Conservation (phyloP, 2,113 vertebrate genomes). For the Pelecanus crispus region DNA sequence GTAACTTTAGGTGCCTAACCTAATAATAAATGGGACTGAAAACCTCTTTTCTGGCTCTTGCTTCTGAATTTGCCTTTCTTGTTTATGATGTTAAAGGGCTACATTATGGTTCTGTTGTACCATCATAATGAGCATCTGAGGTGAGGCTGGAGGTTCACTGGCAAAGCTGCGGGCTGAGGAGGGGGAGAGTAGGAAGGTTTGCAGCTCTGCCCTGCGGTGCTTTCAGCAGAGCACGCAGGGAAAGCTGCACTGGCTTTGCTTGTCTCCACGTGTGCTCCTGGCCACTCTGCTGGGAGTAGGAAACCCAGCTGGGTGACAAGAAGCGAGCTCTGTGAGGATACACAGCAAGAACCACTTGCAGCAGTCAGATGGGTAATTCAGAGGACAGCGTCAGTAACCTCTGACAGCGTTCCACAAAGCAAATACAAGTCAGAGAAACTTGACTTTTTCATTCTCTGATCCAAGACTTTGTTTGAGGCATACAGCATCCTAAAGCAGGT, state of each 20-base stretch:
- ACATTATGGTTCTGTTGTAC: background rate
- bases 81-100: background rate
- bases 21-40: background rate
- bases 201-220: background rate
- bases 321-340: background rate
- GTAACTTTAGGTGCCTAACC: background rate
- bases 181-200: background rate
- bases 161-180: background rate
- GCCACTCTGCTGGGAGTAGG: background rate
- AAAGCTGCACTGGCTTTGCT: background rate
- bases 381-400: background rate
- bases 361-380: background rate
- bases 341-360: background rate
- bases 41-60: background rate
- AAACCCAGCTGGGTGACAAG: background rate
- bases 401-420: background rate
- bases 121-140: rapidly evolving
- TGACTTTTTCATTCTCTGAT: background rate
- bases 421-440: background rate
- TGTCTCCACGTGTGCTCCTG: background rate
- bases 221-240: background rate
- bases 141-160: background rate
- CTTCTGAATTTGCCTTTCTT: background rate
- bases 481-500: background rate
- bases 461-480: background rate